phyloP scores from a whole-genome alignment of 2,113 vertebrate genomes.

The Meleagris gallopavo region DNA sequence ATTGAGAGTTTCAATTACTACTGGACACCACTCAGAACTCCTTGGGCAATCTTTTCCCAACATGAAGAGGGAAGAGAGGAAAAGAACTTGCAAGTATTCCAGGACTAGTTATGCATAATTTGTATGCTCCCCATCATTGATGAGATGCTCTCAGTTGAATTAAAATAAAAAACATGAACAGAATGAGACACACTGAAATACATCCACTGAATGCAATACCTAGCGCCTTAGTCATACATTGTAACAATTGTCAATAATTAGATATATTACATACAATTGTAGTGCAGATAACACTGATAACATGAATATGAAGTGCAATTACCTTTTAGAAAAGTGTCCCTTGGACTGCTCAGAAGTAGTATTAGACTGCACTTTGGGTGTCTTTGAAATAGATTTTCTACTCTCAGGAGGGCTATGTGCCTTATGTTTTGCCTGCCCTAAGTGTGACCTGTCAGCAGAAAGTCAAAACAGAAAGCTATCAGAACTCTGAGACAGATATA shows the following conservation, averaged over 20 bases:
- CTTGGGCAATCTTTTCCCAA: background rate
- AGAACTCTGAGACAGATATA: slow-evolving; percentile 75
- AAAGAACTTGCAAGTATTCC: slow-evolving; percentile 4
- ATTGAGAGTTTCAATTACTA: background rate
- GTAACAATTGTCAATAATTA: slow-evolving; percentile 14
- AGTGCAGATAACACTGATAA: slow-evolving; percentile 66
- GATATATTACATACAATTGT: slow-evolving; percentile 28
- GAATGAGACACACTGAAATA: background rate
- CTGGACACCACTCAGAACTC: background rate
- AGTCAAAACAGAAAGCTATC: slow-evolving; percentile 85
- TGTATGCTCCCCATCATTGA: background rate
- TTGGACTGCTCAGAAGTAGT: slow-evolving; percentile 94
- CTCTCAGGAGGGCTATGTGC: slow-evolving; percentile 98
- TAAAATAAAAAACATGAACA: background rate
- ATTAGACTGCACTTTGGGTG: slow-evolving; percentile 98
- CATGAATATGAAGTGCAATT: slow-evolving; percentile 79
- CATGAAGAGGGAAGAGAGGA: background rate
- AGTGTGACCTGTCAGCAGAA: slow-evolving; percentile 96
- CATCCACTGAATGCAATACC: background rate
- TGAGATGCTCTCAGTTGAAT: slow-evolving; percentile 22
- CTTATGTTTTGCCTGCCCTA: slow-evolving; percentile 99
- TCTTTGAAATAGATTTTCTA: slow-evolving; percentile 98
- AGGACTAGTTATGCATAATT: slow-evolving; percentile 68
- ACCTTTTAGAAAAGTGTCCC: slow-evolving; percentile 98
- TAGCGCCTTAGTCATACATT: background rate